Evolutionary conservation across 2,797 vertebrate genomes (phyloP).

Genomic region (Gymnocypris eckloni): DNA sequence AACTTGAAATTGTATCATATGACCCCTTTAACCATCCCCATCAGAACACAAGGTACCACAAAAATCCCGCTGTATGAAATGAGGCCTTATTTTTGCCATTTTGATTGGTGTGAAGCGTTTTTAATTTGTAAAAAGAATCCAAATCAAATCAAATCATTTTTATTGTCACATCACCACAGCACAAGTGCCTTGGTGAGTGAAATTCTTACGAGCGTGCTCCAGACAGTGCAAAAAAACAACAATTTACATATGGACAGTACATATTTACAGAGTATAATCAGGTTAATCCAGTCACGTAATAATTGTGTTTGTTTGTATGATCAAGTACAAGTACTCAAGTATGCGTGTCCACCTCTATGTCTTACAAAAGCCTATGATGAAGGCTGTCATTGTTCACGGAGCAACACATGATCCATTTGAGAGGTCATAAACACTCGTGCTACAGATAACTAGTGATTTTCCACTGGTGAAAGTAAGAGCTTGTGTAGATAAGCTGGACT

Average conservation of each 20-base stretch:
- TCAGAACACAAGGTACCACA: no score
- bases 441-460: conserved; percentile 4
- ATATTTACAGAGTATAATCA: no score
- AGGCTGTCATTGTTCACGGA: background rate
- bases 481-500: background rate
- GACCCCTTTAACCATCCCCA: no score
- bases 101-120: background rate
- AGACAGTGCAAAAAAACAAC: no score
- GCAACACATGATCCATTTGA: background rate
- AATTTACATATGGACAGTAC: no score
- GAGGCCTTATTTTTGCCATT: background rate
- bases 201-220: no score
- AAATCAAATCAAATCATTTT: no score
- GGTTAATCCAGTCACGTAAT: background rate
- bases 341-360: background rate
- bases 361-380: background rate
- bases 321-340: background rate
- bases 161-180: no score
- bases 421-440: background rate
- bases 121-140: background rate
- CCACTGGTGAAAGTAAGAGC: conserved; percentile 9
- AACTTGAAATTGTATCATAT: no score
- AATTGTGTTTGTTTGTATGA: background rate
- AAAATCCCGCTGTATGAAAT: background rate
- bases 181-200: no score